A percentile compares a stretch with the other conserved stretches of the same genome.
Evolutionary conservation across 2,113 vertebrate species (phyloP).

Genomic region (Pelodiscus sinensis): DNA sequence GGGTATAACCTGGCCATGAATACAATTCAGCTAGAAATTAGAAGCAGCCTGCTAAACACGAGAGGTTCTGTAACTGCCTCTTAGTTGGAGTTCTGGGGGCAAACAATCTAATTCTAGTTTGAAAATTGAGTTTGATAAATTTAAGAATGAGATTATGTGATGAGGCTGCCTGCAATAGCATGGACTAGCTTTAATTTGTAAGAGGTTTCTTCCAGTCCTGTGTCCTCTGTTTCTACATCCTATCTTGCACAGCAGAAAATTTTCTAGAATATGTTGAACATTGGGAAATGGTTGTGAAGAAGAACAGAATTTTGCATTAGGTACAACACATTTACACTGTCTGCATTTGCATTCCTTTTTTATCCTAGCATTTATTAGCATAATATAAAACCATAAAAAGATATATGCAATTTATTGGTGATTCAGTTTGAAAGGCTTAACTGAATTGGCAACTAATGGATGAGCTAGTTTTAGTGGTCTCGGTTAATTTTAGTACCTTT

Average conservation of each 20-base stretch:
- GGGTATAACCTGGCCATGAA: not conserved
- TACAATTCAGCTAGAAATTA: not conserved
- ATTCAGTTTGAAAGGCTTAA: not conserved
- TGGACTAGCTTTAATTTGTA: not conserved
- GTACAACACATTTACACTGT: not conserved
- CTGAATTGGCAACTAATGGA: not conserved
- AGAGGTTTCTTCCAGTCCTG: not conserved
- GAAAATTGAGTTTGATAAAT: not conserved
- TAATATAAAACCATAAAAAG: not conserved
- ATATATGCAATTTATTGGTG: not conserved
- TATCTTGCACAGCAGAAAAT: too few relatives aligned
- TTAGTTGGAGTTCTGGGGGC: not conserved
- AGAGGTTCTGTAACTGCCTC: not conserved
- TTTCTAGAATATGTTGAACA: not conserved
- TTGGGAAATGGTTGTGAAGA: not conserved
- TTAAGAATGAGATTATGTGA: not conserved
- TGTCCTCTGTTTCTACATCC: not conserved
- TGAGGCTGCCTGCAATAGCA: not conserved
- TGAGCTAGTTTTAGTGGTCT: not conserved
- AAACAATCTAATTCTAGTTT: not conserved
- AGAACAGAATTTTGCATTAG: not conserved
- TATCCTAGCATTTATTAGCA: not conserved
- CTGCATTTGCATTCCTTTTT: not conserved
- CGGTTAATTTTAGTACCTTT: not conserved
- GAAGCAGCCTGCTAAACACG: not conserved